Base-by-base conservation (phyloP, 2,113 vertebrate species). In the Romanogobio albipinnatus region DNA sequence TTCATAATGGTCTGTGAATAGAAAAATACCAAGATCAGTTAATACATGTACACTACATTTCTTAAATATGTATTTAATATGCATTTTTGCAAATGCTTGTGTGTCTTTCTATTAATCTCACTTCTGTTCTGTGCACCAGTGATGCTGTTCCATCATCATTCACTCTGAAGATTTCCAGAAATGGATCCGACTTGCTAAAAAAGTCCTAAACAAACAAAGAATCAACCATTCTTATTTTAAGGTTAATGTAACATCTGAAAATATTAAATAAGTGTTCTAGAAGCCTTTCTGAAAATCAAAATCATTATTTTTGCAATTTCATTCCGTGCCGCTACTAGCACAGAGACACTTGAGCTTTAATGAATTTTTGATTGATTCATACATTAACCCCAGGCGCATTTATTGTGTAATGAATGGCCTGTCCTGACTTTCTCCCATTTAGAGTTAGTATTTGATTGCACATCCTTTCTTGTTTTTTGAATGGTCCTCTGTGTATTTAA, bases 141-240 rank as follows among this genome's bases (percentile, higher is more conserved):
- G 99, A 98, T 81, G 97, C 97, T 1, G 96, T 97, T n/a, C 96
- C 96, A 14, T 99, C 98, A 83, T 99, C 96, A 45, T 99, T 99
- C 93, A 99, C 93, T 83, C 97, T 95, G 88, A 98, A 99, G 87
- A 99, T 98, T 94, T 99, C 98, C 93, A 99, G 94, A 90, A 99
- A 99, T 49, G 98, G 97, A 90, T 99, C 98, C 9, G 98, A 99
- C 92, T 99, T 99, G 93, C 98, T 99, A 96, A 99, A 99, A 94
- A 99, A 99, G 94, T 99, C 98, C 98, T 99, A 90, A 79, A 90
- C 87, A 86, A 90, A 87, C 47, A 86, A 19, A 66, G 36, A 22
- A 58, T 76, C 22, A 84, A 49, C 15, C 13, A 17, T 75, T 51
- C 6, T 36, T 19, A 3, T 66, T 36, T 7, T 19, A 68, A 36